phyloP scores from a whole-genome alignment of 2,888 invertebrate species.

The Nomada hirtipes region DNA sequence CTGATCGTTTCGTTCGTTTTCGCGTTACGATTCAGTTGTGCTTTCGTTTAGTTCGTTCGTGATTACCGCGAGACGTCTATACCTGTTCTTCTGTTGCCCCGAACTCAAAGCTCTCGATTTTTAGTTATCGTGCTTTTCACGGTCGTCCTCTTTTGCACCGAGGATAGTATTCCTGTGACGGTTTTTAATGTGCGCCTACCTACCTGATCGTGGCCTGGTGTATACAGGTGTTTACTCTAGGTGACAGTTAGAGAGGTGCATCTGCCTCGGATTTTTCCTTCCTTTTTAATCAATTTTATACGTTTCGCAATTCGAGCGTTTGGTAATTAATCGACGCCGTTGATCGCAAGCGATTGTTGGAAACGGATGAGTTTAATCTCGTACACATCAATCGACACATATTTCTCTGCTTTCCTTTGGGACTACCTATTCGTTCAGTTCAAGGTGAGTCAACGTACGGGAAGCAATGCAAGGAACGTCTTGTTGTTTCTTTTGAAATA shows the following conservation, averaged over 20 bases:
- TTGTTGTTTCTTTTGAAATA: conserved; percentile 10
- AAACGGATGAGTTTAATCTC: conserved; percentile 16
- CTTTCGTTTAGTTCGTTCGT: conserved; percentile 60
- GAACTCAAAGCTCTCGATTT: conserved; percentile 33
- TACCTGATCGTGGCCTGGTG: conserved; percentile 38
- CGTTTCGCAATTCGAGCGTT: conserved; percentile 21
- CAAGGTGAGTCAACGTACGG: conserved; percentile 60
- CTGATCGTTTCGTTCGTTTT: conserved; percentile 69
- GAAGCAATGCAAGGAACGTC: conserved; percentile 40
- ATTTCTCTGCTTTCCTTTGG: conserved; percentile 30
- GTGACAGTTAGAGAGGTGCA: conserved; percentile 61
- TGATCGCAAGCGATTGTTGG: conserved; percentile 20
- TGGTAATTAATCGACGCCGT: conserved; percentile 24
- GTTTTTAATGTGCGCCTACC: conserved; percentile 27
- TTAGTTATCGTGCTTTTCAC: not conserved
- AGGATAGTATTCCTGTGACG: not conserved
- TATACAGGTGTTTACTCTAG: conserved; percentile 58
- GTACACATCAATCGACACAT: conserved; percentile 10
- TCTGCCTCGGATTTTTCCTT: conserved; percentile 42
- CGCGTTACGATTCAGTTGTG: conserved; percentile 63
- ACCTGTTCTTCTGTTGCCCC: not conserved
- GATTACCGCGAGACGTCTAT: conserved; percentile 42
- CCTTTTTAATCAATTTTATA: conserved; percentile 4
- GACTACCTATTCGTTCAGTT: conserved; percentile 41
- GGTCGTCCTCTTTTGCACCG: not conserved